Base-by-base conservation (phyloP, 2,797 vertebrate species). In the Scolopax rusticola region DNA sequence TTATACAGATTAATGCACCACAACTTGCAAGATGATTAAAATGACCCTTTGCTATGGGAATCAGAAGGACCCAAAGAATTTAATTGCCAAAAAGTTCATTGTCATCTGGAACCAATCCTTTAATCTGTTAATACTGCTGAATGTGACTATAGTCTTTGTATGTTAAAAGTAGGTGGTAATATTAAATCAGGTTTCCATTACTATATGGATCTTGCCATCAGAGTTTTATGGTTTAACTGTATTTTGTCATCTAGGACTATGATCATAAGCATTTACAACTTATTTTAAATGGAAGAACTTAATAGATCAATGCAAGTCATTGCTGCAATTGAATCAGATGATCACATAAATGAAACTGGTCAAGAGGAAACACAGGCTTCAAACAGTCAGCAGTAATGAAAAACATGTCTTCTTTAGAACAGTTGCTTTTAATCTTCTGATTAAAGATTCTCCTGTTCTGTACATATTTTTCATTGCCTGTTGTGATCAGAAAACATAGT, bases 1-100 rank as follows among this genome's bases (percentile, higher is more conserved):
- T 98, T 98, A 97, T 77, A 98, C 94, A 97, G 97, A 98, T 98
- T 98, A 98, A 98, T 92, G 97, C 97, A 97, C 92, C 89, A 85
- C 94, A 98, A 98, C 97, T 93, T 96, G 64, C 76, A 93, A 74
- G 88, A 98, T 98, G 96, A 98, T 98, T 98, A 98, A 98, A 98
- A 98, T 98, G 97, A 97, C 97, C 97, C 95, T 97, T 96, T 97
- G 92, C 96, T 98, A 97, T 45, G 48, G 83, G 91, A 97, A 96
- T 88, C 94, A 90, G 97, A 36, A 91, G 87, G 85, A 97, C 94
- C 80, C 33, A 14, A n/a, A 97, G 93, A 97, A 97, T 95, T 97
- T 97, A 98, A 98, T 97, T 97, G 95, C 77, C 91, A 91, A 79
- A 77, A 97, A 97, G 95, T 96, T 98, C 97, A 98, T 90, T 96